A percentile compares a stretch with the other conserved stretches of the same genome.
Conservation (phyloP, 2,113 vertebrate genomes). For the Clarias magur region DNA sequence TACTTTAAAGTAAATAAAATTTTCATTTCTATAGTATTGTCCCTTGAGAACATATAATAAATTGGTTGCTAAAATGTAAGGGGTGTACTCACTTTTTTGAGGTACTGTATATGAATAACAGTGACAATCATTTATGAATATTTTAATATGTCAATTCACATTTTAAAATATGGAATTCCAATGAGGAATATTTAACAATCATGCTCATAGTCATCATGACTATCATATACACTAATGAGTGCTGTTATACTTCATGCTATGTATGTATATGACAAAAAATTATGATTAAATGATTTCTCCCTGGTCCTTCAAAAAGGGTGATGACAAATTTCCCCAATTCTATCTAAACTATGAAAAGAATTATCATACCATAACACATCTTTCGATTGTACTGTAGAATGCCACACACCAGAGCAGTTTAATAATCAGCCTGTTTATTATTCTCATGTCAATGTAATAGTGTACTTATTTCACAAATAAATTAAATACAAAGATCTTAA, state of each 20-base stretch:
- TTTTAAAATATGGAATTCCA: too few relatives aligned
- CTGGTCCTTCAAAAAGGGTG: not conserved
- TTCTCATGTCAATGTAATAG: not conserved
- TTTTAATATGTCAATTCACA: not conserved
- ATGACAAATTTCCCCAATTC: not conserved
- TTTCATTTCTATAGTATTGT: too few relatives aligned
- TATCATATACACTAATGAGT: not conserved
- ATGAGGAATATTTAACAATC: not conserved
- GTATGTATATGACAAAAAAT: not conserved
- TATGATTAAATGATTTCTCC: not conserved
- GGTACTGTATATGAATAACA: too few relatives aligned
- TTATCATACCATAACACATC: not conserved
- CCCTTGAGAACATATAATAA: too few relatives aligned
- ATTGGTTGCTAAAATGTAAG: too few relatives aligned
- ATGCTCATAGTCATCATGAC: not conserved
- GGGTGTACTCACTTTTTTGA: too few relatives aligned
- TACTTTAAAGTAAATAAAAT: too few relatives aligned
- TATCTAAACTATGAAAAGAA: not conserved
- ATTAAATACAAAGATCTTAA: not conserved
- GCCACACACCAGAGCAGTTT: not conserved
- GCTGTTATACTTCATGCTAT: not conserved
- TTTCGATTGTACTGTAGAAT: not conserved
- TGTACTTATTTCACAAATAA: not conserved
- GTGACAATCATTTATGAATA: not conserved
- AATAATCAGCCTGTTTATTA: not conserved